Percentiles rank a stretch among this genome's conserved stretches.
These are phyloP conservation scores for Amphipoea lucens DNA, from an alignment of 2,888 invertebrate genomes.

Conservation along the genomic window DNA sequence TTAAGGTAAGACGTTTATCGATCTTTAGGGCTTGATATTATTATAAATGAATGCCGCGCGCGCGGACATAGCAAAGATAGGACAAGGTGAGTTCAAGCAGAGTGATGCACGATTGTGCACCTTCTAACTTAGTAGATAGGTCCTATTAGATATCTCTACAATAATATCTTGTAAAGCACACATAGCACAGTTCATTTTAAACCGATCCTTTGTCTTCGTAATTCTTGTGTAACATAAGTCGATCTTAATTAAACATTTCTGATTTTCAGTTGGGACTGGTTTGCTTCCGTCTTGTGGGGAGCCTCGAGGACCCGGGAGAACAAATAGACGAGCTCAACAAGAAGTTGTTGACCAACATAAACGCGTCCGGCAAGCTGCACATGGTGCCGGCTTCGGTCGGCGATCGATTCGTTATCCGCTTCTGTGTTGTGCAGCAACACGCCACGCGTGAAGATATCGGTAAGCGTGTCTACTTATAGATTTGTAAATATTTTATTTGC, in stretches of 20 bases:
- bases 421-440: constrained; percentile 97
- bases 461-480: constrained; percentile 84
- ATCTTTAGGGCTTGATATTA: constrained; percentile 36
- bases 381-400: constrained; percentile 98
- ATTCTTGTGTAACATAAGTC: neutral
- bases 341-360: constrained; percentile 96
- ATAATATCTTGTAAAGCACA: neutral
- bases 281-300: constrained; percentile 96
- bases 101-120: constrained; percentile 11
- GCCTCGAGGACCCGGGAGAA: constrained; percentile 80
- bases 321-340: constrained; percentile 94
- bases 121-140: neutral
- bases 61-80: constrained; percentile 21
- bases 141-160: neutral
- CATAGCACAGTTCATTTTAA: neutral
- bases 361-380: constrained; percentile 98
- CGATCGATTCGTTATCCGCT: constrained; percentile 97
- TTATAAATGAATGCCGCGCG: constrained; percentile 47
- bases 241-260: constrained; percentile 11
- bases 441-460: constrained; percentile 96
- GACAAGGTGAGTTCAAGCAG: constrained; percentile 44
- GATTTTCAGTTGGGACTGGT: constrained; percentile 94
- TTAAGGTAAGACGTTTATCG: constrained; percentile 91
- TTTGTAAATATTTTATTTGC: constrained; percentile 25
- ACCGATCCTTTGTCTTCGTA: neutral